A percentile compares a stretch with the other conserved stretches of the same genome.
Conservation (phyloP, 92 coral and sea anemone genomes). For the Galaxea fascicularis region DNA sequence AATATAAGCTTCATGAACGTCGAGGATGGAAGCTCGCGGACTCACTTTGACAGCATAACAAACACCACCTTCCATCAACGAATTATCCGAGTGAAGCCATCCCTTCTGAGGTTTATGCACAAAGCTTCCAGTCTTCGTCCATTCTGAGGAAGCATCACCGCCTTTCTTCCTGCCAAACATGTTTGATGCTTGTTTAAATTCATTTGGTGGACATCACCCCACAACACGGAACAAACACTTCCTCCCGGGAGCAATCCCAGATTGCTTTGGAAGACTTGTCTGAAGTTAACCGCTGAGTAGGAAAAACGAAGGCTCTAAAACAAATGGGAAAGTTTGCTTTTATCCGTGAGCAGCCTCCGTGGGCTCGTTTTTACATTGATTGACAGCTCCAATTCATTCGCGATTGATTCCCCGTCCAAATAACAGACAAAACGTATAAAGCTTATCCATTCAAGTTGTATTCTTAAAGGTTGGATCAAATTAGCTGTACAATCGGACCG, state of each 20-base stretch:
- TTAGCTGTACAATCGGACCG: neutral
- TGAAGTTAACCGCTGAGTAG: neutral
- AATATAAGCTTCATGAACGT: neutral
- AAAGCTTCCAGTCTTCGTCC: slow-evolving; percentile 98
- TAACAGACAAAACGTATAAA: neutral
- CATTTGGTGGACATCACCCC: neutral
- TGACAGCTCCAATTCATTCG: no score
- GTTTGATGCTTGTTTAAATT: neutral
- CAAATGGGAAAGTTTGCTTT: no score
- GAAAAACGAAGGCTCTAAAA: neutral
- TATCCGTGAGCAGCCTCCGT: no score
- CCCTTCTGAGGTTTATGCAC: slow-evolving; percentile 92
- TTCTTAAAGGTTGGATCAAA: neutral
- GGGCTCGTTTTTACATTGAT: no score
- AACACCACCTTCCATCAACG: slow-evolving; percentile 95
- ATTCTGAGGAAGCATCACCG: slow-evolving; percentile 77
- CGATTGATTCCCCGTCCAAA: neutral
- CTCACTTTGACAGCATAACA: slow-evolving; percentile 95
- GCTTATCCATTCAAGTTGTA: neutral
- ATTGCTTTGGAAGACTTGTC: neutral
- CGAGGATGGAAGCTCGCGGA: neutral
- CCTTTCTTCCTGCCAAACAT: slow-evolving; percentile 93
- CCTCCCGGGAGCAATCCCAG: neutral
- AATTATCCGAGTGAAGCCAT: slow-evolving; percentile 96
- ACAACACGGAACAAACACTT: no score